Evolutionary conservation across 30 jellyfish, hydroid and myxozoan genomes (phyloP), one percentile per base, ranked within the genome.

Genomic region (Chironex yamaguchii): DNA sequence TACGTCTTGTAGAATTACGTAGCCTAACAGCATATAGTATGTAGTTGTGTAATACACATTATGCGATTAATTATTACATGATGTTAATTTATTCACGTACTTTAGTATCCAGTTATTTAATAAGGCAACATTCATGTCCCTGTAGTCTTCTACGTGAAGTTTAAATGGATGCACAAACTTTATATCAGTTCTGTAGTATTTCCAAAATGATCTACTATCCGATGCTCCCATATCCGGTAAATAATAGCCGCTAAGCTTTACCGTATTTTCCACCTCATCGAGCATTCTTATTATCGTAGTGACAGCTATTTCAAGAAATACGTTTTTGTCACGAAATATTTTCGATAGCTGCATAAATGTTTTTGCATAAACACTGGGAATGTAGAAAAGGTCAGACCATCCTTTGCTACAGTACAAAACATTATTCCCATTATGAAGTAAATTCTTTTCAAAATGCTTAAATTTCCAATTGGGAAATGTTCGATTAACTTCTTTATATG

Each of bases 361-460:
- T 6, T 71, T 58, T 34, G 96, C 96, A 84, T 82, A 67, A 1
- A 34, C 35, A 24, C 91, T 84, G 68, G 98, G 98, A 53, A 91
- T 79, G 36, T 91, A 91, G 66, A 84, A 91, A 17, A 91, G 49
- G 52, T 91, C 98, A 12, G 98, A 84, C 98, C 98, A 91, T 14
- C 98, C 98, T 69, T 77, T 77, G 79, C 94, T 86, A 83, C 98
- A 91, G 52, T 70, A 73, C 0, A 71, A 34, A 67, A 52, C 74
- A 4, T 94, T 96, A 48, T 84, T 71, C 1, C 98, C 94, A 58
- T 91, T 91, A 9, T 67, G 79, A 3, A 63, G 28, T 2, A 82
- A 79, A 51, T 63, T 91, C 52, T 54, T 53, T 4, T 73, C 9
- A 2, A 67, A 23, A 50, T 31, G 42, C 23, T 32, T 50, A 14